Percentiles rank a stretch among this genome's conserved stretches.
phyloP scores from a whole-genome alignment of 2,888 invertebrate genomes.

The Ormia ochracea region DNA sequence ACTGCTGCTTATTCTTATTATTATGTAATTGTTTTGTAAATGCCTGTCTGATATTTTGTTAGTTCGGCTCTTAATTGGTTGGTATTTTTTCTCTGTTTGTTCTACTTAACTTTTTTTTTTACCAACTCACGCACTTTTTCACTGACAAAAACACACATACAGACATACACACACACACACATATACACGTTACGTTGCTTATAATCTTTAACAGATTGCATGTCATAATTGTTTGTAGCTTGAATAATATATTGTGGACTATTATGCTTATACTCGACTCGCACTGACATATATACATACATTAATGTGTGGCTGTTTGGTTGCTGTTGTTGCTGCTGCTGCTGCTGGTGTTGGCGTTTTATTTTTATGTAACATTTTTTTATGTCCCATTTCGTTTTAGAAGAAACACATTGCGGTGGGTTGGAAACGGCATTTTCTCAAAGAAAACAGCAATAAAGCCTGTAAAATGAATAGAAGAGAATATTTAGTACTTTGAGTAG shows the following conservation, averaged over 20 bases:
- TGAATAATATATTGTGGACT: background rate
- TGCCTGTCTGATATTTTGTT: background rate
- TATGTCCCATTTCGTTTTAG: background rate
- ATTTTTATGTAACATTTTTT: background rate
- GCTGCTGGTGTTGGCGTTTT: conserved; percentile 28
- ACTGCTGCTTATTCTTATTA: too few species aligned
- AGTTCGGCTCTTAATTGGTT: conserved; percentile 3
- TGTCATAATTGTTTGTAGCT: conserved; percentile 18
- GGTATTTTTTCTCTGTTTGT: background rate
- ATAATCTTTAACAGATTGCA: conserved; percentile 9
- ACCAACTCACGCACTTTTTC: conserved; percentile 40
- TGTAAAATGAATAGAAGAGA: background rate
- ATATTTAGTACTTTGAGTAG: conserved; percentile 32
- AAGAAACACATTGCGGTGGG: conserved; percentile 28
- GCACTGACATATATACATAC: background rate
- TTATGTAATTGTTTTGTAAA: background rate
- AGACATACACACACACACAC: too few species aligned
- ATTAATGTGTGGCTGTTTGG: background rate
- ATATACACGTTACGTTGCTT: background rate
- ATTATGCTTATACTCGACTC: background rate
- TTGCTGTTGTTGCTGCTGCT: background rate
- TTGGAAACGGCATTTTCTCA: conserved; percentile 42
- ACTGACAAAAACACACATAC: too few species aligned
- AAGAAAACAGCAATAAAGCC: conserved; percentile 3
- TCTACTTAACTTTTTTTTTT: background rate